A percentile compares a stretch with the other conserved stretches of the same genome.
These are phyloP conservation scores for Patagioenas fasciata DNA, from an alignment of 2,113 vertebrate species.

Conservation along the genomic window DNA sequence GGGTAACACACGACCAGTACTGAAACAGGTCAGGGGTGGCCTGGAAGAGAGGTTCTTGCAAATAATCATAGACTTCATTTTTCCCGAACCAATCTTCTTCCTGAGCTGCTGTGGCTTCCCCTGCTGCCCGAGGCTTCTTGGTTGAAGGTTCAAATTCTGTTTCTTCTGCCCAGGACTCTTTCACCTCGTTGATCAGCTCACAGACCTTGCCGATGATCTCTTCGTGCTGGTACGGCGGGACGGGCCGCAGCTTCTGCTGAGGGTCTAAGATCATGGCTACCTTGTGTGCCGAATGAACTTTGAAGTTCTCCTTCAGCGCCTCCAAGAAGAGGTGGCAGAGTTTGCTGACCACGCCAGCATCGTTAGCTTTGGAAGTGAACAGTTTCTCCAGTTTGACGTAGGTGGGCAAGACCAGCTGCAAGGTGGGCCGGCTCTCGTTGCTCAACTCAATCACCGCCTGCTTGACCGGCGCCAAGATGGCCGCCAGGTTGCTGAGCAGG, in stretches of 20 bases:
- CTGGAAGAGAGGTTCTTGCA: constrained; percentile 84
- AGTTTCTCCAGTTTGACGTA: constrained; percentile 97
- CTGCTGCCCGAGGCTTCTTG: constrained; percentile 85
- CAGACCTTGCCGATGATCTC: constrained; percentile 95
- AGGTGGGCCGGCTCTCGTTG: constrained; percentile 90
- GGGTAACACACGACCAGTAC: constrained; percentile 95
- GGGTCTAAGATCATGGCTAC: constrained; percentile 98
- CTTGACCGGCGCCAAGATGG: constrained; percentile 90
- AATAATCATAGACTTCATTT: constrained; percentile 86
- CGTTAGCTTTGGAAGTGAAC: constrained; percentile 97
- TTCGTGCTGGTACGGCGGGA: constrained; percentile 95
- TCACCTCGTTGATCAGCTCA: constrained; percentile 88
- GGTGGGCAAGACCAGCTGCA: constrained; percentile 95
- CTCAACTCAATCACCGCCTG: constrained; percentile 93
- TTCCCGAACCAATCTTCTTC: constrained; percentile 87
- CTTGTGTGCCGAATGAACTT: constrained; percentile 94
- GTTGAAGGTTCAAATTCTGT: constrained; percentile 81
- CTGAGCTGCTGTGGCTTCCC: constrained; percentile 72
- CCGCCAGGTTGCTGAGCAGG: constrained; percentile 90
- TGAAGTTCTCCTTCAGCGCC: constrained; percentile 97
- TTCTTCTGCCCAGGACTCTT: constrained; percentile 85
- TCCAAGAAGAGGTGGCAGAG: constrained; percentile 98
- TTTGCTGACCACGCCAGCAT: constrained; percentile 92
- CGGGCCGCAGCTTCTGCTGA: constrained; percentile 92
- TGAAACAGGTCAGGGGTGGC: constrained; percentile 92